These are phyloP conservation scores for Dasypolia templi DNA, from an alignment of 2,888 invertebrate genomes.

Conservation along the genomic window DNA sequence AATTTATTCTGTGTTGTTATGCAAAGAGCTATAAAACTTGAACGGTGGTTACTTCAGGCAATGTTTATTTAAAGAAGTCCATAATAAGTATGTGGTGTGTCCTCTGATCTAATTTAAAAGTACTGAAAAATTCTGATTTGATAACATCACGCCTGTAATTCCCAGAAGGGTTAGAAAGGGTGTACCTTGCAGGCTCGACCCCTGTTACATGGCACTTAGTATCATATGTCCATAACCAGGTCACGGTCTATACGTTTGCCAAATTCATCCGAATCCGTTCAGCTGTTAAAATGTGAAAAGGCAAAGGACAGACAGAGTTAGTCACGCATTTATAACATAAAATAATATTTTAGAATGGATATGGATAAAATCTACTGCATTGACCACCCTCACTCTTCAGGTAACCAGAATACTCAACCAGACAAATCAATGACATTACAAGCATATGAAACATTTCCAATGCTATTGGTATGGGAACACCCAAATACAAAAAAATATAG, in stretches of 20 bases:
- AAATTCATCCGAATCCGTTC: too few species aligned
- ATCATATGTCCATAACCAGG: too few species aligned
- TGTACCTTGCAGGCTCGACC: too few species aligned
- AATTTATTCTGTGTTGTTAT: constrained; percentile 79
- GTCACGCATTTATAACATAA: too few species aligned
- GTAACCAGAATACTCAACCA: neutral
- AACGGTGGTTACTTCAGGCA: constrained; percentile 52
- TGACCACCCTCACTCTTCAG: neutral
- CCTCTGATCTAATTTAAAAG: constrained; percentile 2
- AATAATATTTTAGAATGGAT: too few species aligned
- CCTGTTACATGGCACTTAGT: too few species aligned
- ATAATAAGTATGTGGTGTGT: constrained; percentile 51
- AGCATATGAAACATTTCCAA: neutral
- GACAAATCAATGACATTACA: neutral
- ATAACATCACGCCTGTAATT: neutral
- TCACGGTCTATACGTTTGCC: too few species aligned
- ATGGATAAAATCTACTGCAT: too few species aligned
- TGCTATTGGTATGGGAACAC: neutral
- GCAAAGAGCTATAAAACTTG: constrained; percentile 72
- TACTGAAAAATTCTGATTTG: neutral
- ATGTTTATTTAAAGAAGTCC: constrained; percentile 73
- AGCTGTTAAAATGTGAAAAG: too few species aligned
- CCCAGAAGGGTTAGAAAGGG: neutral
- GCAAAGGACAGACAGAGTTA: too few species aligned
- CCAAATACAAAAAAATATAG: too few species aligned